Conservation (phyloP, 2,888 invertebrate species). For the Orthosia gracilis region DNA sequence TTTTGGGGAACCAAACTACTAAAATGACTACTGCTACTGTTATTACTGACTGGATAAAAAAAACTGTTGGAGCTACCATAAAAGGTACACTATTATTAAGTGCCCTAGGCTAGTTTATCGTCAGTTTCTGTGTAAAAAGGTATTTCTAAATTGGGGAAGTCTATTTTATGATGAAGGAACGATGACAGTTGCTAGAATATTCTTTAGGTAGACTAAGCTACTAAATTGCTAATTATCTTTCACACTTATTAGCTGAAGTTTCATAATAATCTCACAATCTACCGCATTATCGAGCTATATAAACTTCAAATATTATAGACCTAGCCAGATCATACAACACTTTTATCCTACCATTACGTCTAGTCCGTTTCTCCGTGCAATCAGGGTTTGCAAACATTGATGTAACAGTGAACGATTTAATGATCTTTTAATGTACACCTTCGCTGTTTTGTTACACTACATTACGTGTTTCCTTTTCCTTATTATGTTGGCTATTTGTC, state of each 20-base stretch:
- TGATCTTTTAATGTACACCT: conserved; percentile 52
- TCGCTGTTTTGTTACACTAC: conserved; percentile 27
- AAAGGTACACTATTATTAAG: too few relatives aligned
- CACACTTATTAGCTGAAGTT: conserved; percentile 15
- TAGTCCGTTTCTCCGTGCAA: conserved; percentile 32
- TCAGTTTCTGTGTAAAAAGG: too few relatives aligned
- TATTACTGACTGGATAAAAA: too few relatives aligned
- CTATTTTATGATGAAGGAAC: background rate
- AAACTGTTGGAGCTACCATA: too few relatives aligned
- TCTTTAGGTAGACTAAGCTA: background rate
- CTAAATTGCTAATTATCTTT: background rate
- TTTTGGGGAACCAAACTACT: too few relatives aligned
- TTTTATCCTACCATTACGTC: conserved; percentile 29
- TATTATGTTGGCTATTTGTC: conserved; percentile 9
- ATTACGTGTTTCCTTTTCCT: conserved; percentile 52
- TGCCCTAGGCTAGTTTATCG: too few relatives aligned
- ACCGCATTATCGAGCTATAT: conserved; percentile 3
- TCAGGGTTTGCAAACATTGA: conserved; percentile 40
- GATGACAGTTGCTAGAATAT: background rate
- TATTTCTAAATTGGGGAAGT: too few relatives aligned
- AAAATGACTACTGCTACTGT: too few relatives aligned
- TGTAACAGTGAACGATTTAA: conserved; percentile 48
- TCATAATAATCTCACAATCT: conserved; percentile 18
- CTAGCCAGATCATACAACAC: background rate
- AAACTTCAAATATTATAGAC: conserved; percentile 27